phyloP scores from a whole-genome alignment of 2,113 vertebrate genomes.

The Struthio camelus region DNA sequence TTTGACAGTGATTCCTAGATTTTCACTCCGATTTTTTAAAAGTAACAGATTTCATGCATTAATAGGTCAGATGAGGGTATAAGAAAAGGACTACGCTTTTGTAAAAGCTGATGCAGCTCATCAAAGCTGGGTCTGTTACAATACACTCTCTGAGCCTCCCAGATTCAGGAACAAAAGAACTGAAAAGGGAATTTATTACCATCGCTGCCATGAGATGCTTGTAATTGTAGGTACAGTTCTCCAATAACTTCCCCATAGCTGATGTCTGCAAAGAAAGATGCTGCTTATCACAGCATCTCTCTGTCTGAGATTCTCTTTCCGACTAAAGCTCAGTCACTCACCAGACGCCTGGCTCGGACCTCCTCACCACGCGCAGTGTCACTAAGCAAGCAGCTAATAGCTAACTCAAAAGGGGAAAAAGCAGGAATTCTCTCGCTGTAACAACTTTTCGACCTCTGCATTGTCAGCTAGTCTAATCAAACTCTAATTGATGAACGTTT shows the following conservation, averaged over 20 bases:
- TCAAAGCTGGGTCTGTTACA: neutral
- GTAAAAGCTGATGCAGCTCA: neutral
- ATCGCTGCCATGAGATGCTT: neutral
- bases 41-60: neutral
- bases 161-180: neutral
- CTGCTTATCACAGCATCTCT: neutral
- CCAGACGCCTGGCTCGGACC: fast-evolving
- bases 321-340: neutral
- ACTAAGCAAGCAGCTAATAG: neutral
- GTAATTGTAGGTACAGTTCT: neutral
- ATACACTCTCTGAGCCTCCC: fast-evolving
- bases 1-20: neutral
- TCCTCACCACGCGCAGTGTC: neutral
- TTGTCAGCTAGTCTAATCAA: neutral
- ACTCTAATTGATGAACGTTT: neutral
- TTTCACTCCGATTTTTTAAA: neutral
- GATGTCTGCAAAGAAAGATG: neutral
- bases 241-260: neutral
- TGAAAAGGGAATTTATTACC: neutral
- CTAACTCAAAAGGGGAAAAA: neutral
- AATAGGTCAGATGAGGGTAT: neutral
- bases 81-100: neutral
- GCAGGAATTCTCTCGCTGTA: neutral
- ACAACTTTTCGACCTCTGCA: neutral
- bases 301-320: neutral